Percentiles rank a stretch among this genome's conserved stretches.
These are phyloP conservation scores for Drosophila sordidula DNA, from an alignment of 2,888 invertebrate genomes.

Conservation along the genomic window DNA sequence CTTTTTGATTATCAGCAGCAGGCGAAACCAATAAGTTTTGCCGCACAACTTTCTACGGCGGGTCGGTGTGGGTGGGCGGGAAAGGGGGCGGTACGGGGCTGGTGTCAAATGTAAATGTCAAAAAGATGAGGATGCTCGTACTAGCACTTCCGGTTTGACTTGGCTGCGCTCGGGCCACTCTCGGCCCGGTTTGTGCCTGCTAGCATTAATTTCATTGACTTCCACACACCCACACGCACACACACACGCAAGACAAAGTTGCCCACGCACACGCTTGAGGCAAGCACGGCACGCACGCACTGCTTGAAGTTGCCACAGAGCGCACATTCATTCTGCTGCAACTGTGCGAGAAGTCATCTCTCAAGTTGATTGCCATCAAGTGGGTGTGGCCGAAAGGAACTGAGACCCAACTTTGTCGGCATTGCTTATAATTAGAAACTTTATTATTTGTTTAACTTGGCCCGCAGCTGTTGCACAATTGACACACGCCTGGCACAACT, in stretches of 20 bases:
- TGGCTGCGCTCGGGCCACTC: neutral
- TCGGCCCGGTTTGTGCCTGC: slow-evolving; percentile 36
- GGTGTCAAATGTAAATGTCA: slow-evolving; percentile 65
- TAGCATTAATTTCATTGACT: slow-evolving; percentile 75
- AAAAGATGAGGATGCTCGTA: slow-evolving; percentile 52
- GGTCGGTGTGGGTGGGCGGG: slow-evolving; percentile 11
- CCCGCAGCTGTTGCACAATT: slow-evolving; percentile 76
- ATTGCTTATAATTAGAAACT: slow-evolving; percentile 78
- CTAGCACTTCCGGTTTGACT: slow-evolving; percentile 37
- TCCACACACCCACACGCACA: slow-evolving; percentile 27
- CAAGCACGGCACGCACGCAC: slow-evolving; percentile 34
- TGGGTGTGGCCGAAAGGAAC: slow-evolving; percentile 25
- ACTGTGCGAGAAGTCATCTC: slow-evolving; percentile 29
- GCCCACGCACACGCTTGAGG: slow-evolving; percentile 44
- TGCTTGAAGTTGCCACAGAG: slow-evolving; percentile 36
- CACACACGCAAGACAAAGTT: slow-evolving; percentile 30
- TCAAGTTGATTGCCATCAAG: slow-evolving; percentile 56
- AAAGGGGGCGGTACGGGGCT: neutral
- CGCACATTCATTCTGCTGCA: slow-evolving; percentile 29
- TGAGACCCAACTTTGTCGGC: slow-evolving; percentile 52
- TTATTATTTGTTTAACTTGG: slow-evolving; percentile 78
- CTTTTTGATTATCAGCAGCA: slow-evolving; percentile 56
- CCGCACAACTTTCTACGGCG: slow-evolving; percentile 50
- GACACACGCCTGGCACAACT: slow-evolving; percentile 52
- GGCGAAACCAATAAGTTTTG: slow-evolving; percentile 60